Evolutionary conservation across 53 echinoderm and acorn worm genomes (phyloP).

Genomic region (Temnopleurus reevesii): DNA sequence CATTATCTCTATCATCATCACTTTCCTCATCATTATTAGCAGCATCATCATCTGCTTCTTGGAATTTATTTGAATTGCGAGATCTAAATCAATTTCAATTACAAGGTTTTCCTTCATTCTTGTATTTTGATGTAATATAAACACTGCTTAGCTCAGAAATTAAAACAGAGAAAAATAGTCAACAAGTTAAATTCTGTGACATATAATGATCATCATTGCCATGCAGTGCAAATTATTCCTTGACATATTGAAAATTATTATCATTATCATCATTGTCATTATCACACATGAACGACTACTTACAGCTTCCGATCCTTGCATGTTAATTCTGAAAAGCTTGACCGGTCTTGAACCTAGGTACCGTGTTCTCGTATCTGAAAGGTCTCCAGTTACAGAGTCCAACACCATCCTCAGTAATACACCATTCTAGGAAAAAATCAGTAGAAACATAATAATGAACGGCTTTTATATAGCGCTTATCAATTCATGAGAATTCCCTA

Average conservation of each 20-base stretch:
- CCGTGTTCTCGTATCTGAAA: constrained; percentile 96
- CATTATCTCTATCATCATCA: too few relatives aligned
- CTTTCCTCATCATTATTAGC: too few relatives aligned
- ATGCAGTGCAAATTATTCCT: not conserved
- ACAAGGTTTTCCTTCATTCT: too few relatives aligned
- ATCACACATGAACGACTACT: too few relatives aligned
- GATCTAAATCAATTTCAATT: too few relatives aligned
- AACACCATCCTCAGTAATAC: constrained; percentile 96
- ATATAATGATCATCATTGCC: constrained; percentile 35
- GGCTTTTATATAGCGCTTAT: too few relatives aligned
- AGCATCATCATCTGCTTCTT: too few relatives aligned
- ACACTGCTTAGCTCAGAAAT: constrained; percentile 21
- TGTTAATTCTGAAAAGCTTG: constrained; percentile 93
- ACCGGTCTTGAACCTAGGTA: constrained; percentile 99
- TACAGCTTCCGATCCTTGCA: constrained; percentile 99
- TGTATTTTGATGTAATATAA: too few relatives aligned
- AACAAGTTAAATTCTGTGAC: not conserved
- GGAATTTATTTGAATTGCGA: too few relatives aligned
- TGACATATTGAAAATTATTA: not conserved
- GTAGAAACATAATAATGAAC: too few relatives aligned
- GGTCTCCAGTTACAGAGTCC: constrained; percentile 94
- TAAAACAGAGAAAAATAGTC: not conserved
- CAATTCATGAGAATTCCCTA: too few relatives aligned
- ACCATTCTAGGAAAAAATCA: constrained; percentile 80
- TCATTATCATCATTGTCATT: too few relatives aligned